Conservation (phyloP, 2,797 vertebrate genomes). For the Sebastes hubbsi region DNA sequence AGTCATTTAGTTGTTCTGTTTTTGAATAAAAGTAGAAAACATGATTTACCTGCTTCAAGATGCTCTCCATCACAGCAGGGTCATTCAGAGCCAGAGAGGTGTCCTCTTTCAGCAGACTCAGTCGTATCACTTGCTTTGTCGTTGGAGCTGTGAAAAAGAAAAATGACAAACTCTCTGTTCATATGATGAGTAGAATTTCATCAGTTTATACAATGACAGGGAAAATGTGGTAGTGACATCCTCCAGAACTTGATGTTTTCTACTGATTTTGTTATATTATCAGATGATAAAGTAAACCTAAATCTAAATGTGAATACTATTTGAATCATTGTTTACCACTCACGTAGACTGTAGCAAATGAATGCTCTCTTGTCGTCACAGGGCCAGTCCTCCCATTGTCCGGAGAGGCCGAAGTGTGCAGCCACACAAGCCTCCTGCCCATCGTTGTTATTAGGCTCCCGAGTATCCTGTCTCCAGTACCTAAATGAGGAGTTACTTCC, state of each 20-base stretch:
- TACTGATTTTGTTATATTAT: background rate
- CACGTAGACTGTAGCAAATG: constrained; percentile 28
- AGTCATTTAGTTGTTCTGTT: background rate
- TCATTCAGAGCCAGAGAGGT: too few relatives aligned
- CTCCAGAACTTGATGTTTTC: background rate
- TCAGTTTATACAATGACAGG: background rate
- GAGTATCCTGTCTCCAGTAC: background rate
- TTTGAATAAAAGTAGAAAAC: too few relatives aligned
- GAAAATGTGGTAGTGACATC: background rate
- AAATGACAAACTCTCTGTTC: background rate
- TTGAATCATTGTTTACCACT: background rate
- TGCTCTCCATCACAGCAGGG: too few relatives aligned
- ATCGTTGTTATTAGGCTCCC: background rate
- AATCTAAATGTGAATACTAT: background rate
- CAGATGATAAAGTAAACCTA: background rate
- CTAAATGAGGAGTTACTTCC: background rate
- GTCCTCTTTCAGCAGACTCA: background rate
- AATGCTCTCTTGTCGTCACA: background rate
- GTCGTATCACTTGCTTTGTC: background rate
- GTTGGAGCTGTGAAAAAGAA: background rate
- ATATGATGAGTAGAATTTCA: background rate
- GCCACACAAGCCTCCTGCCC: background rate
- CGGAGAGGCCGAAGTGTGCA: rapidly evolving
- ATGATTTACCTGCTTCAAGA: too few relatives aligned
- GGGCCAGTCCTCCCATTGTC: background rate